phyloP scores from a whole-genome alignment of 2,888 invertebrate species.

The Coecobrya sp. region DNA sequence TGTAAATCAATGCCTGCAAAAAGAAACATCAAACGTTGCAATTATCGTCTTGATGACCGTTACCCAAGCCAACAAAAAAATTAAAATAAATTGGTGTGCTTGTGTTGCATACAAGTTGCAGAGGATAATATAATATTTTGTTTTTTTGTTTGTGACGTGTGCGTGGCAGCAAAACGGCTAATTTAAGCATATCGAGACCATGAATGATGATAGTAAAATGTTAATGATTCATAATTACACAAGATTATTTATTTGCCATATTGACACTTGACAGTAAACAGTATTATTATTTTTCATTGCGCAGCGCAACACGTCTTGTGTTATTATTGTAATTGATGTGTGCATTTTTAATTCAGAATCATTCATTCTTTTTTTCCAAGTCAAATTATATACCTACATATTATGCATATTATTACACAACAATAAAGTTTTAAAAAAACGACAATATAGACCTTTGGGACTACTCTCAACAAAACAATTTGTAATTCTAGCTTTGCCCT shows the following conservation, averaged over 20 bases:
- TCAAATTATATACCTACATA: no score
- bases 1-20: slow-evolving; percentile 92
- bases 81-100: not conserved
- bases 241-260: not conserved
- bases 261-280: not conserved
- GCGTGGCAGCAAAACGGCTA: no score
- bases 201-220: not conserved
- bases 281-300: not conserved
- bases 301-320: no score
- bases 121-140: no score
- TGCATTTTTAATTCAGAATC: not conserved
- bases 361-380: not conserved
- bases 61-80: not conserved
- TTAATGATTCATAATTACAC: not conserved
- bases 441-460: no score
- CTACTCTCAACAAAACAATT: no score
- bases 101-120: no score
- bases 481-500: no score
- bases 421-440: no score
- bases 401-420: no score
- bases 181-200: not conserved
- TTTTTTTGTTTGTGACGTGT: no score
- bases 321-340: not conserved
- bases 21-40: slow-evolving; percentile 61
- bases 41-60: slow-evolving; percentile 18